These are phyloP conservation scores for Paraescarpia echinospica DNA, from an alignment of 1,140 invertebrate species.

Conservation along the genomic window DNA sequence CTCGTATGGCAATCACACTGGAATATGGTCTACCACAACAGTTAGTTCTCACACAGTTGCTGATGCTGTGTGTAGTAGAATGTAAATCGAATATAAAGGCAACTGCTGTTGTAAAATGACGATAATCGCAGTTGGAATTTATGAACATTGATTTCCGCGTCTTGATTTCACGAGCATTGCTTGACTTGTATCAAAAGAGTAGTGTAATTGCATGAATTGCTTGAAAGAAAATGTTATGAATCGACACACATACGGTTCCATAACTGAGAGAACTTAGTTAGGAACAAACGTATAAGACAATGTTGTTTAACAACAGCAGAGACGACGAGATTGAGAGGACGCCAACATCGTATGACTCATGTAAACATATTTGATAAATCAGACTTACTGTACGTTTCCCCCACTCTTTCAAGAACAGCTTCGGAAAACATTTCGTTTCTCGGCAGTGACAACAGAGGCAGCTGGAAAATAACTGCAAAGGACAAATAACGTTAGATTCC, in stretches of 20 bases:
- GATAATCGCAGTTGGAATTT: neutral
- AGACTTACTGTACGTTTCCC: neutral
- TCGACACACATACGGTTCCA: too few species aligned
- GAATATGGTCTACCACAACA: neutral
- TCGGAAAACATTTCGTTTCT: constrained; percentile 1
- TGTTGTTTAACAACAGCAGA: neutral
- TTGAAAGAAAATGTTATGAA: too few species aligned
- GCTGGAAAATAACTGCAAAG: neutral
- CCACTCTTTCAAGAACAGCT: neutral
- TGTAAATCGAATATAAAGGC: neutral
- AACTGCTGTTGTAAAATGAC: neutral
- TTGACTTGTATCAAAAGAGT: too few species aligned
- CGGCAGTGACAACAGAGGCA: neutral
- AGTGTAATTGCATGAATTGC: too few species aligned
- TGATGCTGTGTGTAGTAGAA: neutral
- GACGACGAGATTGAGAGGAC: neutral
- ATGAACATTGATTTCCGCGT: neutral
- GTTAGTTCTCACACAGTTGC: neutral
- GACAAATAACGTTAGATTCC: neutral
- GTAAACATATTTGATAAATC: neutral
- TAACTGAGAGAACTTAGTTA: too few species aligned
- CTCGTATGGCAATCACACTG: neutral
- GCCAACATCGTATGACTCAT: neutral
- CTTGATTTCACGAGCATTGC: too few species aligned
- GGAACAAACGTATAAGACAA: too few species aligned